These are phyloP conservation scores for Hapalemur alaotrensis DNA, from an alignment of 2,797 vertebrate species.

Conservation along the genomic window DNA sequence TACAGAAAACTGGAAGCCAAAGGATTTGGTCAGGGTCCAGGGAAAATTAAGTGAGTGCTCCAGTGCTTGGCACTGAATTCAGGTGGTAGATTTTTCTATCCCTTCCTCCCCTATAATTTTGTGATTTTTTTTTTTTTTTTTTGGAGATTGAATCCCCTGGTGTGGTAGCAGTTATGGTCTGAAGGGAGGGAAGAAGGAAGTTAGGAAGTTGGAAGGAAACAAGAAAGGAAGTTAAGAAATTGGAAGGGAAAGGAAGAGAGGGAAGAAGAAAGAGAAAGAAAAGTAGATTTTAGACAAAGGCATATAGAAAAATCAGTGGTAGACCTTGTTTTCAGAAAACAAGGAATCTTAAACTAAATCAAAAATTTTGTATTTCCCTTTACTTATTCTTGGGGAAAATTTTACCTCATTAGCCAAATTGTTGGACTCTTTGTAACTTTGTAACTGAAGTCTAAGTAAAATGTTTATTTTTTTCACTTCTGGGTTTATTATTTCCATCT, in stretches of 20 bases:
- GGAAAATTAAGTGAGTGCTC: slow-evolving; percentile 96
- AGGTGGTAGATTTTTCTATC: not conserved
- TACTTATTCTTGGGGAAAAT: not conserved
- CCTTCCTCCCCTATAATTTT: not conserved
- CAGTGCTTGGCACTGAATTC: not conserved
- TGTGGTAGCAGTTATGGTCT: not conserved
- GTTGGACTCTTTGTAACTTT: not conserved
- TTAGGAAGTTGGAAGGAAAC: not conserved
- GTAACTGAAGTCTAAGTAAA: not conserved
- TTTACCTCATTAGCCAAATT: slow-evolving; percentile 29
- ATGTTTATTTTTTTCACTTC: not conserved
- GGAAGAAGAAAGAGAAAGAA: not conserved
- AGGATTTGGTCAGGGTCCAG: slow-evolving; percentile 97
- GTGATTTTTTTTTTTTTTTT: not conserved
- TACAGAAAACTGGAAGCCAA: slow-evolving; percentile 98
- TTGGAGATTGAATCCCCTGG: not conserved
- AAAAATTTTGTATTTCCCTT: not conserved
- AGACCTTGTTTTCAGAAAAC: not conserved
- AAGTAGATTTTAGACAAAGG: not conserved
- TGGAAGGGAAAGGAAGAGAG: not conserved
- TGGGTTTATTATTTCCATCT: not conserved
- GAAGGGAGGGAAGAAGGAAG: not conserved
- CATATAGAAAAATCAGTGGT: not conserved
- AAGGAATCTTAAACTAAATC: not conserved
- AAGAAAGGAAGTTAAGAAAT: not conserved